Conservation (phyloP, 2,797 vertebrate species). For the Sebastes steindachneri region DNA sequence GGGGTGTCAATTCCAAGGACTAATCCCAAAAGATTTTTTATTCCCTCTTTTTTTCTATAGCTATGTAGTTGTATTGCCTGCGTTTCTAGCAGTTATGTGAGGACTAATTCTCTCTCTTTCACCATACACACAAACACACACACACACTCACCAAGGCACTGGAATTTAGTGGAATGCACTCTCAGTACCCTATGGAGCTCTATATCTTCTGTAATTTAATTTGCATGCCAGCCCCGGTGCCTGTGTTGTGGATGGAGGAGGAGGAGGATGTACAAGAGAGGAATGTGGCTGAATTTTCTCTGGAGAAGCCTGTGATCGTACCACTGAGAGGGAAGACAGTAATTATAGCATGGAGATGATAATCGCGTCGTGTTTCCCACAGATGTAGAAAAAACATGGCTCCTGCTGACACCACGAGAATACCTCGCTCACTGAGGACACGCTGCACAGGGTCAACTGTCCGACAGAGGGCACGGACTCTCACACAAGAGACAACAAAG, state of each 20-base stretch:
- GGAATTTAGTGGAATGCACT: conserved; percentile 55
- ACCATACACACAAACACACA: conserved; percentile 11
- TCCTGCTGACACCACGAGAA: conserved; percentile 13
- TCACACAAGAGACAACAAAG: background rate
- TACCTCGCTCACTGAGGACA: background rate
- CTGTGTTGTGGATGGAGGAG: conserved; percentile 47
- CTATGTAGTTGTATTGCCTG: conserved; percentile 30
- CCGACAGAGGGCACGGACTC: background rate
- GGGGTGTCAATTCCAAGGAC: conserved; percentile 55
- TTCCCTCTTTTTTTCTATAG: conserved; percentile 29
- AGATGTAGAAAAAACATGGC: conserved; percentile 14
- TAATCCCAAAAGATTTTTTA: conserved; percentile 67
- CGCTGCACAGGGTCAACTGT: background rate
- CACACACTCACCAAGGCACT: background rate
- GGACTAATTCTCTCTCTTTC: conserved; percentile 24
- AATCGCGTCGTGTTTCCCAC: conserved; percentile 32
- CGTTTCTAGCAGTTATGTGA: conserved; percentile 27
- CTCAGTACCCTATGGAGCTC: conserved; percentile 52
- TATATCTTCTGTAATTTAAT: conserved; percentile 73
- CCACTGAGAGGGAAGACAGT: conserved; percentile 45
- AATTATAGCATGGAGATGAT: conserved; percentile 61
- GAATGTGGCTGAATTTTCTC: conserved; percentile 41
- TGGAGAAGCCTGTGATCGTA: conserved; percentile 31
- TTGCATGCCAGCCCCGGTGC: conserved; percentile 60
- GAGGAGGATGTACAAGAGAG: conserved; percentile 6